These are phyloP conservation scores for Holothuria glaberrima DNA, from an alignment of 35 echinoderm and acorn worm species.

Conservation along the genomic window DNA sequence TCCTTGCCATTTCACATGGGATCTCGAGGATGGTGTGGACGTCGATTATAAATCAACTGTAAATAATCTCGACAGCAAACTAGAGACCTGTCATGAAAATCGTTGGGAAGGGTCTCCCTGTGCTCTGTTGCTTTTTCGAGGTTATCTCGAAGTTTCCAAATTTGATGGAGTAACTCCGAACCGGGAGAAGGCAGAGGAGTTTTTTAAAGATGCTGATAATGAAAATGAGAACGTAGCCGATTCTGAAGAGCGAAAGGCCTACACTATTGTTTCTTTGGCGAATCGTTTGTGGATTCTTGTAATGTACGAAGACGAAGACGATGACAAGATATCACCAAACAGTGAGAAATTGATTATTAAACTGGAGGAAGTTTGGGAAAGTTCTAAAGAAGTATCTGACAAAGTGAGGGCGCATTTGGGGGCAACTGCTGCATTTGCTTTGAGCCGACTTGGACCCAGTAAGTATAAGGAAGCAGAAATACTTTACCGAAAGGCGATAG, in stretches of 20 bases:
- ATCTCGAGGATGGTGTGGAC: not conserved
- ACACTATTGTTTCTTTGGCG: conserved; percentile 1
- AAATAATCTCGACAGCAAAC: conserved; percentile 31
- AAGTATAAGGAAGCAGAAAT: conserved; percentile 40
- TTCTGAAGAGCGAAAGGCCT: conserved; percentile 2
- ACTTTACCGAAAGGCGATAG: not conserved
- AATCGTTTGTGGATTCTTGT: too few relatives aligned
- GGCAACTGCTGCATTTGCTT: conserved; percentile 39
- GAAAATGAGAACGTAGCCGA: not conserved
- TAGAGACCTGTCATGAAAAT: too few relatives aligned
- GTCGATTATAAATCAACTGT: not conserved
- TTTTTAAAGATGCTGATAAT: not conserved
- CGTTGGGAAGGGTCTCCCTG: not conserved
- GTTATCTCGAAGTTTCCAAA: conserved; percentile 19
- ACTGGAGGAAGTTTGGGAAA: not conserved
- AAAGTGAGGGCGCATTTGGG: not conserved
- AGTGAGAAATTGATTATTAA: too few relatives aligned
- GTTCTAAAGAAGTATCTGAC: not conserved
- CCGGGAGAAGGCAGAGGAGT: not conserved
- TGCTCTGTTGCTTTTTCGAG: not conserved
- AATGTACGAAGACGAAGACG: not conserved
- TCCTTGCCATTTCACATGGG: conserved; percentile 32
- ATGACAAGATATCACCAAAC: not conserved
- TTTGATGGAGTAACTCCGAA: not conserved
- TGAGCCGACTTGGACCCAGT: too few relatives aligned